Percentiles rank a stretch among this genome's conserved stretches.
Evolutionary conservation across 2,113 vertebrate species (phyloP).

Genomic region (Tachysurus vachellii): DNA sequence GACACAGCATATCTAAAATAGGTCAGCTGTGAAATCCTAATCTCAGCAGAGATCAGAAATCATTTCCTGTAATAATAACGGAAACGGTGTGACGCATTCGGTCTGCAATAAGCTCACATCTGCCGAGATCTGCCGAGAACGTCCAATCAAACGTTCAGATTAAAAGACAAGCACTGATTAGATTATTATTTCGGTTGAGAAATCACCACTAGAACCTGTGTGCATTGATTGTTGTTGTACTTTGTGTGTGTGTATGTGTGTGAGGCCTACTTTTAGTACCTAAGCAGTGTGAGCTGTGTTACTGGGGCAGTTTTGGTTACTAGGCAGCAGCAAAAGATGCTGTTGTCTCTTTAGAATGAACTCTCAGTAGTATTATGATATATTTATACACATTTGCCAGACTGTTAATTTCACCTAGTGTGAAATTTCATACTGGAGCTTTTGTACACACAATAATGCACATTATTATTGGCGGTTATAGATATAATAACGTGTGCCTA

Average conservation of each 20-base stretch:
- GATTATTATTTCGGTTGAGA: slow-evolving; percentile 3
- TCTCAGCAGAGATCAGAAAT: slow-evolving; percentile 23
- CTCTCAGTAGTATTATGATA: neutral
- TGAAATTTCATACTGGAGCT: neutral
- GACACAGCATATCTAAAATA: slow-evolving; percentile 20
- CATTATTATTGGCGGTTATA: neutral
- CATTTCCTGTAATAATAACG: slow-evolving; percentile 23
- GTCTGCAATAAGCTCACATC: neutral
- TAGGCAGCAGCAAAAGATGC: slow-evolving; percentile 41
- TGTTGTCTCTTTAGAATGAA: slow-evolving; percentile 39
- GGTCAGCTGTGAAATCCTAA: slow-evolving; percentile 7
- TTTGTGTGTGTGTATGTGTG: neutral
- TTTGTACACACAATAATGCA: too few relatives aligned
- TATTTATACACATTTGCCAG: neutral
- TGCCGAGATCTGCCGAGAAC: neutral
- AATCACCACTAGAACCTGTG: neutral
- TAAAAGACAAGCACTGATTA: neutral
- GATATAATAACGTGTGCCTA: neutral
- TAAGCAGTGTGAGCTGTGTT: neutral
- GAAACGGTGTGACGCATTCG: neutral
- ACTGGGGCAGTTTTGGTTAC: slow-evolving; percentile 46
- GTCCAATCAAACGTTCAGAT: neutral
- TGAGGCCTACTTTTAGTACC: slow-evolving; percentile 37
- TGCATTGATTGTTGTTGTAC: neutral
- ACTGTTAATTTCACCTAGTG: neutral